These are phyloP conservation scores for Muschampia plurimacula DNA, from an alignment of 2,888 invertebrate species.

Conservation along the genomic window DNA sequence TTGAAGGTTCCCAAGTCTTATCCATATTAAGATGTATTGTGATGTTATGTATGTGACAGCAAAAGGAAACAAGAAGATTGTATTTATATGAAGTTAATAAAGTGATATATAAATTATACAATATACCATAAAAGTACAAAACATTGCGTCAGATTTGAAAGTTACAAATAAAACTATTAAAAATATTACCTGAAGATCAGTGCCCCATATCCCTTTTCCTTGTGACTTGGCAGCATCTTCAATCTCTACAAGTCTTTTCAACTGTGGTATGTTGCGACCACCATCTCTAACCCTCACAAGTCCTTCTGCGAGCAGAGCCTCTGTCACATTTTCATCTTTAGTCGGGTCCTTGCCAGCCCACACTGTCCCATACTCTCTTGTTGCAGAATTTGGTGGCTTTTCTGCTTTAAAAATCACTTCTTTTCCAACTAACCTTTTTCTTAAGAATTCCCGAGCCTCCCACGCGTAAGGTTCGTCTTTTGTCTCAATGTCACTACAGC, in stretches of 20 bases:
- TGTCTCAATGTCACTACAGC: constrained; percentile 87
- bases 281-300: constrained; percentile 91
- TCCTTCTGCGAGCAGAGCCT: constrained; percentile 95
- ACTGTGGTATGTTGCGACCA: constrained; percentile 87
- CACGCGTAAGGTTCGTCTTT: constrained; percentile 98
- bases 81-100: not conserved
- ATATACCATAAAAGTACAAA: not conserved
- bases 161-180: too few relatives aligned
- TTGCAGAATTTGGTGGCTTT: constrained; percentile 92
- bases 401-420: constrained; percentile 95
- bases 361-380: constrained; percentile 94
- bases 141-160: not conserved
- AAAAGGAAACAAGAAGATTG: too few relatives aligned
- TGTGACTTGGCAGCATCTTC: constrained; percentile 96
- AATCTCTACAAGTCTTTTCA: constrained; percentile 90
- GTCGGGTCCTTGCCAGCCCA: constrained; percentile 93
- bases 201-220: constrained; percentile 93
- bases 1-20: too few relatives aligned
- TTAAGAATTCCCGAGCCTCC: constrained; percentile 98
- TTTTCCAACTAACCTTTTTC: constrained; percentile 96
- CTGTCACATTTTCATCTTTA: constrained; percentile 95
- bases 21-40: constrained; percentile 50
- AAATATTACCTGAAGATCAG: constrained; percentile 63
- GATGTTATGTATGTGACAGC: not conserved
- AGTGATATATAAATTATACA: not conserved